Evolutionary conservation across 1,140 invertebrate species (phyloP), one percentile per base, ranked within the genome.

Genomic region (Caenorhabditis tropicalis): DNA sequence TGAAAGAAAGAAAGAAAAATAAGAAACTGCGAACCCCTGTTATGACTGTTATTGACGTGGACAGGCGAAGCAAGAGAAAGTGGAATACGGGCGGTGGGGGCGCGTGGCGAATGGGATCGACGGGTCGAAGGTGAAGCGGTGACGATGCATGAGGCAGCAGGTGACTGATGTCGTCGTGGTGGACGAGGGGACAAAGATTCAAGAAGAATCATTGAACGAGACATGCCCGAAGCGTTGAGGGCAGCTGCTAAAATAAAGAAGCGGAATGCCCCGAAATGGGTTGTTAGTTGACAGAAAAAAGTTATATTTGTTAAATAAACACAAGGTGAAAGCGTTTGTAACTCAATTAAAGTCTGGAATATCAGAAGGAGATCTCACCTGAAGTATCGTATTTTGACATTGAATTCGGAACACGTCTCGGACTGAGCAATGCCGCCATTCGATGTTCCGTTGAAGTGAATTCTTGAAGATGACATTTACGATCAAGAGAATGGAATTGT

Each of bases 391-490:
- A 74, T 74, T 74, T 74, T 10, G 65, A 74, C 65, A 74, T 74
- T 5, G 65, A 74, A 36, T 74, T 74, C 0, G 82, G 82, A 33
- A 82, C 82, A 6, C 82, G 16, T 46, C 82, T 24, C 0, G 82
- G 82, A 31, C 39, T 48, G 21, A 82, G n/a, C 1, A 82, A 33
- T 33, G 82, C 82, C 24, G 82, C 82, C 82, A 82, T 43, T 46
- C 82, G 19, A 51, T 46, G 51, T n/a, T 60, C 36, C 1, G 65
- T 10, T 10, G 65, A 43, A 27, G 56, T 65, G 58, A 82, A 82
- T 58, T 82, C 82, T 48, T 58, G 36, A 29, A 82, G 60, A 29
- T 87, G 88, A 82, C 84, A 53, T 84, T 84, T 80, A 89, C 91
- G 79, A 89, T 91, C 81, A 29, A 81, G 82, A 24, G 80, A 87